These are phyloP conservation scores for Pseudoatta argentina DNA, from an alignment of 1,140 invertebrate genomes.

Conservation along the genomic window DNA sequence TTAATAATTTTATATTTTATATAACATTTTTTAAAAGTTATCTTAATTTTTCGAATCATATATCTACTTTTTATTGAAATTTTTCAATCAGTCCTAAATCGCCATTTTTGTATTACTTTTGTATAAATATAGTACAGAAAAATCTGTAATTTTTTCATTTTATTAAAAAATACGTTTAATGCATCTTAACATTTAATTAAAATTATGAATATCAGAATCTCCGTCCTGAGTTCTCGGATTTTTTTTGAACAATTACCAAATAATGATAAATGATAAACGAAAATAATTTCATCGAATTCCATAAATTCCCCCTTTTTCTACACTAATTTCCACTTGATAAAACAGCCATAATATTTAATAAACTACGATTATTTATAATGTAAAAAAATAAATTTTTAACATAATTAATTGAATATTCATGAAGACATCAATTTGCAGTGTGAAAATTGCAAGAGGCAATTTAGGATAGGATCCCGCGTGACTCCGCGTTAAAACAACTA, in stretches of 20 bases:
- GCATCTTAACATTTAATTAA: conserved; percentile 15
- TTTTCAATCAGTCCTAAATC: too few species aligned
- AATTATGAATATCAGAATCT: background rate
- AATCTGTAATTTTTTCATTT: too few species aligned
- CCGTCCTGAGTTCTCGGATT: background rate
- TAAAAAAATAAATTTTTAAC: conserved; percentile 14
- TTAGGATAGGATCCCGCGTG: conserved; percentile 2
- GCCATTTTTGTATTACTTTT: too few species aligned
- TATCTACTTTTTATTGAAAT: too few species aligned
- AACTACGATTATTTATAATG: background rate
- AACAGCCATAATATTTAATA: background rate
- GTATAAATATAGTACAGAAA: too few species aligned
- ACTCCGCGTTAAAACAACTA: conserved; percentile 33
- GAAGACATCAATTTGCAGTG: background rate
- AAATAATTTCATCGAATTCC: background rate
- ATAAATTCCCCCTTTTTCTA: background rate
- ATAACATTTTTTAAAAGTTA: too few species aligned
- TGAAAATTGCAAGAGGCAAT: conserved; percentile 2
- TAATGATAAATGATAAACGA: background rate
- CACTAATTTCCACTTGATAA: background rate
- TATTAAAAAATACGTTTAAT: too few species aligned
- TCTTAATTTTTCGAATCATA: too few species aligned
- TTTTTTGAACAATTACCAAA: background rate
- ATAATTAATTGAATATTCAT: conserved; percentile 28
- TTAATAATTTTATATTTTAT: too few species aligned